phyloP scores from a whole-genome alignment of 2,797 vertebrate genomes.

The Urophycis tenuis region DNA sequence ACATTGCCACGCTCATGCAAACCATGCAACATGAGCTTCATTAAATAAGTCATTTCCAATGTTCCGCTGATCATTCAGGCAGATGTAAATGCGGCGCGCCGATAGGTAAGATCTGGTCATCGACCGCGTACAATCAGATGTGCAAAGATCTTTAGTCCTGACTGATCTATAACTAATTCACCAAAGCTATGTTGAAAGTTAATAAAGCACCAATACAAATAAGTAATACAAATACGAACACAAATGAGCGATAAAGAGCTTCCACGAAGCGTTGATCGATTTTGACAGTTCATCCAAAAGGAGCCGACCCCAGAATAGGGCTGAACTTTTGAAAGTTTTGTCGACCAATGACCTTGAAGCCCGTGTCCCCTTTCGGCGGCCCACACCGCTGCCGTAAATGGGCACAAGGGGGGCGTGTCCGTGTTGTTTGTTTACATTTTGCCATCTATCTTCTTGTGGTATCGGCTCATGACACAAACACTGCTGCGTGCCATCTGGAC shows the following conservation, averaged over 20 bases:
- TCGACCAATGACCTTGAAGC: not conserved
- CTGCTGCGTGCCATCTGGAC: slow-evolving; percentile 38
- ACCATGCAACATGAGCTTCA: not conserved
- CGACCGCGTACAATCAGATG: not conserved
- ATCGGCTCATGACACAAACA: slow-evolving; percentile 42
- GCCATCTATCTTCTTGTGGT: slow-evolving; percentile 35
- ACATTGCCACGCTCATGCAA: not conserved
- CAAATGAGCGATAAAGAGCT: not conserved
- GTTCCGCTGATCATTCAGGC: not conserved
- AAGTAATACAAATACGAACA: not conserved
- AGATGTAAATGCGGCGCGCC: not conserved
- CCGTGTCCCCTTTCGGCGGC: slow-evolving; percentile 12
- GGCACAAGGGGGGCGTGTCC: not conserved
- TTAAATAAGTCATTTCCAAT: not conserved
- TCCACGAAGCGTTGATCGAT: not conserved
- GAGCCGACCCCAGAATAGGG: not conserved
- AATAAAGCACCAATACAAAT: not conserved
- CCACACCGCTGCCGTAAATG: slow-evolving; percentile 7
- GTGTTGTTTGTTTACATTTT: slow-evolving; percentile 5
- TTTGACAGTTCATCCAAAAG: not conserved
- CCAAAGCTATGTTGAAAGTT: not conserved
- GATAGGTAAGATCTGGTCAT: not conserved
- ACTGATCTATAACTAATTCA: not conserved
- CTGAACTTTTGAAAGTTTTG: not conserved
- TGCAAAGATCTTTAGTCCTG: not conserved